Evolutionary conservation across 1,140 invertebrate species (phyloP), one percentile per base, ranked within the genome.

Genomic region (Zophobas atratus): DNA sequence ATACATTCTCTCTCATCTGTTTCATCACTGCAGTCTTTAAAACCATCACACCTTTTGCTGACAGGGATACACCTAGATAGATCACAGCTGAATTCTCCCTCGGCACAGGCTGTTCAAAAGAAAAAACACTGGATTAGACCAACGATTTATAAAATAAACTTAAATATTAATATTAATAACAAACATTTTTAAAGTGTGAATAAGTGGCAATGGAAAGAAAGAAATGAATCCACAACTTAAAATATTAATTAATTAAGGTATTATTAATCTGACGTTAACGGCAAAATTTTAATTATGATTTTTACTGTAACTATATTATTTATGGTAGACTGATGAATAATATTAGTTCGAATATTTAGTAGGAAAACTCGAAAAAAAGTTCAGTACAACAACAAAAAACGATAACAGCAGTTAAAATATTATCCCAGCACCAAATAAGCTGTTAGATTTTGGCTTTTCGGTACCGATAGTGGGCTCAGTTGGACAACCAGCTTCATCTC

Each of bases 1-100:
- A 55, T 32, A 85, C 93, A 95, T 87, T 92, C 89, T 76, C 88
- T 87, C 83, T 94, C 93, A 85, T 94, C 94, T 8, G 93, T 93
- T 80, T 89, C 88, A 84, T 93, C 92, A 5, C 88, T 86, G n/a
- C 93, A 94, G 85, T 94, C 92, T 60, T 88, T 86, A 6, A 88
- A 86, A 73, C 92, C 92, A 84, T 94, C 89, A 82, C 93, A 94
- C 41, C 90, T 88, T 72, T 90, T 88, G 48, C 84, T 88, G 63
- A 88, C 86, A 38, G 89, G 87, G 80, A 94, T 92, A 82, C 93
- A 94, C 39, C 88, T 84, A 56, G 83, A 84, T 1, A 87, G 79
- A 74, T 90, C 89, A 78, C 90, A 90, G 53, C 88, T 89, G 83
- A 92, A 92, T 81, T 92, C 88, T 6, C 89, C 88, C 77, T 88